Conservation (phyloP, 1,140 invertebrate species). For the Pseudomyrmex cubaensis region DNA sequence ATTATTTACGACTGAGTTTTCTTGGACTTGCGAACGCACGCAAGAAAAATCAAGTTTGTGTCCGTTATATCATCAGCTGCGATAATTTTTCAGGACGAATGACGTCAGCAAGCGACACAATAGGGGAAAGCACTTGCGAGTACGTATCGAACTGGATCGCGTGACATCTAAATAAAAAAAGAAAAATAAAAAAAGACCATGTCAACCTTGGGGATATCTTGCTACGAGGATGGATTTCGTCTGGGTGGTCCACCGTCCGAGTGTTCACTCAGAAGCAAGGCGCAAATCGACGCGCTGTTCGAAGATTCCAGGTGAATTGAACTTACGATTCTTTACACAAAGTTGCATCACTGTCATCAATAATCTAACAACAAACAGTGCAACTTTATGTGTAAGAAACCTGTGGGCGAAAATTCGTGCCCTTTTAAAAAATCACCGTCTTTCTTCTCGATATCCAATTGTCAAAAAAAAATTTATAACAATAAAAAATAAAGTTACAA, state of each 20-base stretch:
- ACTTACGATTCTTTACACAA: neutral
- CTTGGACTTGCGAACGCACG: neutral
- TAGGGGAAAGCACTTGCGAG: constrained; percentile 13
- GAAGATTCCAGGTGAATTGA: constrained; percentile 85
- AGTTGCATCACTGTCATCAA: too few relatives aligned
- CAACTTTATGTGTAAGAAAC: too few relatives aligned
- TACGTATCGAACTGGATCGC: neutral
- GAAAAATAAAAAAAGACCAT: constrained; percentile 29
- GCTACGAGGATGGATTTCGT: constrained; percentile 81
- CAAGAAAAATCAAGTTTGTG: constrained; percentile 18
- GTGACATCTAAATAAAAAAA: neutral
- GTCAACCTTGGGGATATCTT: constrained; percentile 76
- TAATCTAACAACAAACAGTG: too few relatives aligned
- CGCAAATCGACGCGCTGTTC: constrained; percentile 92
- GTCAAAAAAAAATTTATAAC: too few relatives aligned
- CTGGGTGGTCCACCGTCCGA: constrained; percentile 80
- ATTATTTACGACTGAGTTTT: constrained; percentile 18
- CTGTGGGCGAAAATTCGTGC: too few relatives aligned
- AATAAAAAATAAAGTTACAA: too few relatives aligned
- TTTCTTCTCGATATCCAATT: too few relatives aligned
- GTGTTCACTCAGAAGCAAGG: constrained; percentile 83
- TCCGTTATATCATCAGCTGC: neutral
- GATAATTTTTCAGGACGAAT: constrained; percentile 57
- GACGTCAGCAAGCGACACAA: constrained; percentile 25
- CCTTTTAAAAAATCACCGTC: too few relatives aligned